These are phyloP conservation scores for Mohoua ochrocephala DNA, from an alignment of 2,113 vertebrate genomes.

Conservation along the genomic window DNA sequence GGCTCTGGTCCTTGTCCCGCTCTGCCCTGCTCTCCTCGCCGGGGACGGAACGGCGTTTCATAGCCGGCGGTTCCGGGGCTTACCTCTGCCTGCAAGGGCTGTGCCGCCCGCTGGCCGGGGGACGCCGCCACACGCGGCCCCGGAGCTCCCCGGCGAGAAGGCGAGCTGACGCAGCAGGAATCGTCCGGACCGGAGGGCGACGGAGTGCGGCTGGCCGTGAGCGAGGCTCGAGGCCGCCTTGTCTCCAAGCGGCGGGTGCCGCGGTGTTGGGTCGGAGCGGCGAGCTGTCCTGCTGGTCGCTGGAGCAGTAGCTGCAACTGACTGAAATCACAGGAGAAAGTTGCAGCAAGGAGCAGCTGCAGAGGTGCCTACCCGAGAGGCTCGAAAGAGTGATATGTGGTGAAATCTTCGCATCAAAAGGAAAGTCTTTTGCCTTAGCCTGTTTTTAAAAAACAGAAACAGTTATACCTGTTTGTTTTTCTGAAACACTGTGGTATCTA, in stretches of 20 bases:
- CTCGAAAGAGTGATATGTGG: no score
- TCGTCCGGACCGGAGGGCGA: rapidly evolving
- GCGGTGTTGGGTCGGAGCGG: neutral
- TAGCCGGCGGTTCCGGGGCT: neutral
- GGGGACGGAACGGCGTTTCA: neutral
- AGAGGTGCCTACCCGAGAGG: neutral
- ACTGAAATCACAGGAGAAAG: neutral
- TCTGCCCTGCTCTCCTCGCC: neutral
- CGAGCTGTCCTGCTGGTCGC: neutral
- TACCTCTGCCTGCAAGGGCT: neutral
- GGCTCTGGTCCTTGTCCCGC: neutral
- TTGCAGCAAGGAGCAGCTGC: neutral
- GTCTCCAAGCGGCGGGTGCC: neutral
- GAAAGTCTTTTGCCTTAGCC: neutral
- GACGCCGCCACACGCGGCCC: neutral
- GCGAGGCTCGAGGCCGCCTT: neutral
- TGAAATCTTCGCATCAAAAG: neutral
- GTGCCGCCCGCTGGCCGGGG: neutral
- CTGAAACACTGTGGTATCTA: neutral
- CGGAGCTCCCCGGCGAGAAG: neutral
- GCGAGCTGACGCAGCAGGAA: rapidly evolving
- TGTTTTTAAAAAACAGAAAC: neutral
- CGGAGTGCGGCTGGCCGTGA: neutral
- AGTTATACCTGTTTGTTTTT: neutral
- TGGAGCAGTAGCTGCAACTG: neutral